Conservation (phyloP, 2,888 invertebrate genomes). For the Drosophila ochracea region DNA sequence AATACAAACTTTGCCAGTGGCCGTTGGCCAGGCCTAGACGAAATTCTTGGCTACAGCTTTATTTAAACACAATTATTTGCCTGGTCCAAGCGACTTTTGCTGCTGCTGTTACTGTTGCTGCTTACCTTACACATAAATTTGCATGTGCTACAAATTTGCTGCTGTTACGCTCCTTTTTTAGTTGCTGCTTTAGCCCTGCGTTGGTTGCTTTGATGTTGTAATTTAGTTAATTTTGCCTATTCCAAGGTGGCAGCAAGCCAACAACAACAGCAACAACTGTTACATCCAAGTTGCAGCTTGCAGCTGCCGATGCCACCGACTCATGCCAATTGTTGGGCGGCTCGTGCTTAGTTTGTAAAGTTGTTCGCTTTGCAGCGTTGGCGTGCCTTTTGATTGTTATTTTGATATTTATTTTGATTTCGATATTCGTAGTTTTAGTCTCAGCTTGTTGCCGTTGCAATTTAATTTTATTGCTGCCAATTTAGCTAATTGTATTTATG, state of each 20-base stretch:
- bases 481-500: conserved; percentile 73
- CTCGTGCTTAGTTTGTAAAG: conserved; percentile 68
- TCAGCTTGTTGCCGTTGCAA: conserved; percentile 56
- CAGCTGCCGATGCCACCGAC: conserved; percentile 52
- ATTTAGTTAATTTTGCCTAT: conserved; percentile 82
- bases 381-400: conserved; percentile 60
- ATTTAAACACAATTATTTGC: conserved; percentile 81
- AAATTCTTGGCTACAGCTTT: conserved; percentile 71
- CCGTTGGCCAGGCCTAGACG: conserved; percentile 40
- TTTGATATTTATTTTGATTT: conserved; percentile 43
- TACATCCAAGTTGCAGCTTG: conserved; percentile 37
- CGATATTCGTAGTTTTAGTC: conserved; percentile 26
- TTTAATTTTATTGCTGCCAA: conserved; percentile 73
- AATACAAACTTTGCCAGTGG: conserved; percentile 37
- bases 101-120: conserved; percentile 53
- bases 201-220: conserved; percentile 70
- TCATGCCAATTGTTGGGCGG: conserved; percentile 55
- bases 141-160: conserved; percentile 83
- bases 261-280: conserved; percentile 40
- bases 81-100: conserved; percentile 25
- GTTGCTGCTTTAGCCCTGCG: conserved; percentile 45
- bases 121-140: conserved; percentile 82
- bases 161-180: conserved; percentile 38
- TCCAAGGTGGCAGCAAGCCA: conserved; percentile 79
- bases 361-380: conserved; percentile 73